A percentile compares a stretch with the other conserved stretches of the same genome.
Conservation (phyloP, 2,888 invertebrate genomes). For the Aphodius sticticus region DNA sequence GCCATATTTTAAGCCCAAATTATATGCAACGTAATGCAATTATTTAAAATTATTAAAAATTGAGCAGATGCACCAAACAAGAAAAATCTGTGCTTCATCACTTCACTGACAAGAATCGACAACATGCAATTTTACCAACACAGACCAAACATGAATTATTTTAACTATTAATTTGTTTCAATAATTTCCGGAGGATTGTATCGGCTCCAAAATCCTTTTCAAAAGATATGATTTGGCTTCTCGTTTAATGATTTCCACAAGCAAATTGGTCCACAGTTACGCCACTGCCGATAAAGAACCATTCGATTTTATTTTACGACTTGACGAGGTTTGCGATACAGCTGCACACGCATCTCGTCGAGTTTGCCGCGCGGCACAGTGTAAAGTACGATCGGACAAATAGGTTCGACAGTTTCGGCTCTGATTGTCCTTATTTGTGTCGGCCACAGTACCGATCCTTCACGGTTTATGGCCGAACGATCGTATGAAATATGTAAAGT, state of each 20-base stretch:
- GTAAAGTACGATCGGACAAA: slow-evolving; percentile 24
- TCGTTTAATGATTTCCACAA: not conserved
- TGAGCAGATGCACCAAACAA: too few relatives aligned
- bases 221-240: too few relatives aligned
- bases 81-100: too few relatives aligned
- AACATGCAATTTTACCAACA: too few relatives aligned
- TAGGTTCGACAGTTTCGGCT: slow-evolving; percentile 22
- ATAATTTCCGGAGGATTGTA: too few relatives aligned
- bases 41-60: too few relatives aligned
- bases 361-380: not conserved
- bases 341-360: not conserved
- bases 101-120: too few relatives aligned
- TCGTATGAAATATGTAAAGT: slow-evolving; percentile 18
- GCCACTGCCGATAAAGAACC: not conserved
- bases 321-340: not conserved
- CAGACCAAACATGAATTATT: too few relatives aligned
- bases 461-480: slow-evolving; percentile 8
- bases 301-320: not conserved
- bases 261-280: not conserved
- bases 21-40: too few relatives aligned
- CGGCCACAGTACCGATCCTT: slow-evolving; percentile 16
- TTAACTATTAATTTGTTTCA: too few relatives aligned
- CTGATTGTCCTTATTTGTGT: slow-evolving; percentile 22
- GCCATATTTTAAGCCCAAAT: too few relatives aligned
- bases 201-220: too few relatives aligned